Base-by-base conservation (phyloP, 53 echinoderm and acorn worm genomes). In the Temnopleurus reevesii region DNA sequence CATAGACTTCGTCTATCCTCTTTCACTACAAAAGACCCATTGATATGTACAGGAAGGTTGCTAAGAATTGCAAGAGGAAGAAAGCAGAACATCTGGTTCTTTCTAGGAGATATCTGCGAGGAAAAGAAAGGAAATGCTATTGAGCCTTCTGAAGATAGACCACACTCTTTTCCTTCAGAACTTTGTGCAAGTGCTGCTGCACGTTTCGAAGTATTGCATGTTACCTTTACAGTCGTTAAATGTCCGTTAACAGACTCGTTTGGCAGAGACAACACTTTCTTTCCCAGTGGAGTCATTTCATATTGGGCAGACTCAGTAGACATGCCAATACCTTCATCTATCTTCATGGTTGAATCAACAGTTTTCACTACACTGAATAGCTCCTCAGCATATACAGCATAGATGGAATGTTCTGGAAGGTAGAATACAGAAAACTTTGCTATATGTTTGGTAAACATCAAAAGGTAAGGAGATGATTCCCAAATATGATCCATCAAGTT, bases 401-500 rank as follows among this genome's bases (percentile, higher is more conserved):
- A 15, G 12, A 5, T 49, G 4, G 47, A 86, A 17, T 45, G 10
- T 26, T 63, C 87, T 29, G 9, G 0, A 4, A 86, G 87, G 29
- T 31, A 65, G 43, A 84, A 88, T 13, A 93, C 31, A 24, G 89
- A 60, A 46, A 93, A 81, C 53, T 64, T 54, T 26, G 56, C 45
- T 15, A 96, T 89, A 8, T 95, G 92, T 59, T 91, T 92, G 29
- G 97, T 96, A 45, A 96, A 96, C 3, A 96, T 47, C 12, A 96
- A 76, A 55, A 96, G 76, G 30, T 92, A 46, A 5, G 41, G 55
- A 10, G 95, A 85, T 21, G 95, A 83, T 31, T 94, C 60, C 77
- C 89, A 89, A 13, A 95, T 61, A 4, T 83, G 44, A 12, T 77
- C 18, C 18, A 95, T 33, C 57, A 97, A 58, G 12, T 57, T 45